These are phyloP conservation scores for Oenanthe oenanthe DNA, from an alignment of 2,113 vertebrate species.

Conservation along the genomic window DNA sequence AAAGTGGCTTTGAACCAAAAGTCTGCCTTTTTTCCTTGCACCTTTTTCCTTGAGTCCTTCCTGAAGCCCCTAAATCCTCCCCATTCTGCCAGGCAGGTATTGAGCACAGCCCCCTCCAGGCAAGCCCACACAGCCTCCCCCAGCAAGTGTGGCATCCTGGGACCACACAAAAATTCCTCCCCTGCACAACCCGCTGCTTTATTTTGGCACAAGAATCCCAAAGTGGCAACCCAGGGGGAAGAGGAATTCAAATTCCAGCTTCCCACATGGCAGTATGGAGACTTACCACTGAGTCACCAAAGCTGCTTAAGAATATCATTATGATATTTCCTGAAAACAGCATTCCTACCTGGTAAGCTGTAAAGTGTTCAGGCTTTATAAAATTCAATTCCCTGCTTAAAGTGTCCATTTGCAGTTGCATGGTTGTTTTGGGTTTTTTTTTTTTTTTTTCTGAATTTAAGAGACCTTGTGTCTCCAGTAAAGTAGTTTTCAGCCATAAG, in stretches of 20 bases:
- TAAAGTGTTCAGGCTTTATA: neutral
- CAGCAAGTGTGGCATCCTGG: neutral
- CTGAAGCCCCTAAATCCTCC: neutral
- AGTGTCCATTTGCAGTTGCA: neutral
- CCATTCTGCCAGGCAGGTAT: neutral
- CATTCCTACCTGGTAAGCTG: neutral
- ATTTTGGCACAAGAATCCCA: neutral
- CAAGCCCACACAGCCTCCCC: neutral
- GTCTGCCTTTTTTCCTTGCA: neutral
- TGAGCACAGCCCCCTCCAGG: neutral
- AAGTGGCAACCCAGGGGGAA: slow-evolving; percentile 44
- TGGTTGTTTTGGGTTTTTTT: no score
- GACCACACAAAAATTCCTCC: neutral
- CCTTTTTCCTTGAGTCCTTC: neutral
- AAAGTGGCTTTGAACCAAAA: neutral
- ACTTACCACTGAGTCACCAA: slow-evolving; percentile 35
- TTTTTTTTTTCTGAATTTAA: neutral
- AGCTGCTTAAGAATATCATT: neutral
- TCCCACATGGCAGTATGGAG: neutral
- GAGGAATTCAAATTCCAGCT: slow-evolving; percentile 14
- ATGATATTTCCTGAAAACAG: neutral
- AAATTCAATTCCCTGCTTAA: neutral
- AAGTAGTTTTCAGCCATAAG: neutral
- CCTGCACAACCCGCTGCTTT: neutral
- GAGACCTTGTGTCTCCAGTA: neutral